Conservation (phyloP, 2,113 vertebrate species). For the Sylvia atricapilla region DNA sequence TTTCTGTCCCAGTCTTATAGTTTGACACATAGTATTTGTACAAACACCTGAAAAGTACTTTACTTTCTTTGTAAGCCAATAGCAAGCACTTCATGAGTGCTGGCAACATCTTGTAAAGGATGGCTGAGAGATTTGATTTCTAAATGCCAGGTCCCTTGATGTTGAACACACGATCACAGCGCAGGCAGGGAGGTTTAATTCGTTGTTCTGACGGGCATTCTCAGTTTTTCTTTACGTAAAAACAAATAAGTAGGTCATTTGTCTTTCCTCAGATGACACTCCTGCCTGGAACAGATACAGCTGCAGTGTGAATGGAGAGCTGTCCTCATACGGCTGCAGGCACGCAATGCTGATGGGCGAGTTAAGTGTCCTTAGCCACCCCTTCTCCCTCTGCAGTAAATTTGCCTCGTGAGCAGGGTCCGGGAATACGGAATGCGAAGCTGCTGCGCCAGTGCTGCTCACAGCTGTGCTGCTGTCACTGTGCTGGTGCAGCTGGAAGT, state of each 20-base stretch:
- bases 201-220: neutral
- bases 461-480: neutral
- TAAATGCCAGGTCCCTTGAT: neutral
- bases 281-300: neutral
- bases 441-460: fast-evolving
- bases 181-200: neutral
- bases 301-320: neutral
- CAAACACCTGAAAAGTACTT: neutral
- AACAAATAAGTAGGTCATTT: constrained; percentile 24
- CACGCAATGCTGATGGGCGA: constrained; percentile 19
- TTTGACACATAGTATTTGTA: neutral
- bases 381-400: neutral
- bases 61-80: neutral
- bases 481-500: neutral
- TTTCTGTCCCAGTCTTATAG: neutral
- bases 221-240: neutral
- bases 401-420: fast-evolving
- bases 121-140: neutral
- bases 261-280: constrained; percentile 36
- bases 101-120: neutral
- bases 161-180: neutral
- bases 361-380: constrained; percentile 30
- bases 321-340: constrained; percentile 13
- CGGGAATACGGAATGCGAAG: neutral
- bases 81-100: neutral